Evolutionary conservation across 1,140 invertebrate genomes (phyloP).

Genomic region (Zeugodacus cucurbitae): DNA sequence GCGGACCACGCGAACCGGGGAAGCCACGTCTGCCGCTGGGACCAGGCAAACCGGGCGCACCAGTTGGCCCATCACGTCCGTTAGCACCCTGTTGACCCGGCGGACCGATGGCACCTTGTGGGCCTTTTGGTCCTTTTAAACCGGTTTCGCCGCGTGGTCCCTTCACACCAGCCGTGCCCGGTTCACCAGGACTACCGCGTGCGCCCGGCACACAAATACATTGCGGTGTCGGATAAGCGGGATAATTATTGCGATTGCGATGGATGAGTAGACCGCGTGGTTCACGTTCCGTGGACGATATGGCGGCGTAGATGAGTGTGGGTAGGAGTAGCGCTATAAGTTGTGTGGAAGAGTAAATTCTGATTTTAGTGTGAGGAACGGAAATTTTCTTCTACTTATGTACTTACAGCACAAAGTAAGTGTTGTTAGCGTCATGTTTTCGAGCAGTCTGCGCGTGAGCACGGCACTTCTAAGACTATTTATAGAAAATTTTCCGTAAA

Average conservation of each 20-base stretch:
- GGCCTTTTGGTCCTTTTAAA: background rate
- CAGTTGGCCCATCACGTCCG: background rate
- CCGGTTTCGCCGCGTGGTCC: background rate
- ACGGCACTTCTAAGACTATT: background rate
- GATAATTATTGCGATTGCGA: background rate
- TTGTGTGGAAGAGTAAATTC: background rate
- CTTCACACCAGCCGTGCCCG: background rate
- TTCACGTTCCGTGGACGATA: background rate
- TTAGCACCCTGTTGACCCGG: background rate
- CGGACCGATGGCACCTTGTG: background rate
- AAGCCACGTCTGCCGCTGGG: background rate
- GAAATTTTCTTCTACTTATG: background rate
- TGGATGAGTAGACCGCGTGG: background rate
- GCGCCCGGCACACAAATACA: conserved; percentile 2
- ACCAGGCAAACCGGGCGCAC: background rate
- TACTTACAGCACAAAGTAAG: background rate
- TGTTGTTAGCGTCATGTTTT: background rate
- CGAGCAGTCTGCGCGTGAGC: background rate
- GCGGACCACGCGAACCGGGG: background rate
- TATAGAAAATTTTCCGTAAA: background rate
- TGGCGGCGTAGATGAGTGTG: background rate
- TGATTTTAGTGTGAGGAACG: background rate
- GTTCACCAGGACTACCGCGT: background rate
- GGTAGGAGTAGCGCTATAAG: background rate
- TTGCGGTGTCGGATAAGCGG: background rate